Percentiles rank a stretch among this genome's conserved stretches.
These are phyloP conservation scores for Phyllostomus discolor DNA, from an alignment of 2,113 vertebrate species.

Conservation along the genomic window DNA sequence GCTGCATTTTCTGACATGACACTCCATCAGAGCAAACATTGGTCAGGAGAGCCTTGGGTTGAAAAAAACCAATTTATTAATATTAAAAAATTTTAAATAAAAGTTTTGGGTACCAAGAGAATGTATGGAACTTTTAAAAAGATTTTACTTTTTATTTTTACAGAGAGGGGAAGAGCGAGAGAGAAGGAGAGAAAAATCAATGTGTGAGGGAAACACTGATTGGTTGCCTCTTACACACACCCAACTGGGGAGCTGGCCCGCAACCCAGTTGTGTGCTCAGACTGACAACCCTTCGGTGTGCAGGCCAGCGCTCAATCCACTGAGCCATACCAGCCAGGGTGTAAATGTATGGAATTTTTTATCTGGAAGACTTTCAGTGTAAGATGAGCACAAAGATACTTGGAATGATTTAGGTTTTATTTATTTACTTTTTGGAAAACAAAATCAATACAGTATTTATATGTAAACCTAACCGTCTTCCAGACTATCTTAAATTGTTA, in stretches of 20 bases:
- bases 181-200: too few species aligned
- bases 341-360: background rate
- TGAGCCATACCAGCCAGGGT: too few species aligned
- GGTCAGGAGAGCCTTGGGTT: background rate
- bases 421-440: background rate
- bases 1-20: background rate
- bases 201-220: too few species aligned
- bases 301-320: too few species aligned
- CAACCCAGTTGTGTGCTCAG: too few species aligned
- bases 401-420: background rate
- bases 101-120: background rate
- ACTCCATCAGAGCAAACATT: background rate
- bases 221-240: too few species aligned
- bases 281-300: too few species aligned
- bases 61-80: background rate
- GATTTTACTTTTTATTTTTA: too few species aligned
- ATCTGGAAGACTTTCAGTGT: background rate
- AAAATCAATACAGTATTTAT: background rate
- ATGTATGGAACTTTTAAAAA: background rate
- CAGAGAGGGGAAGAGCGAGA: too few species aligned
- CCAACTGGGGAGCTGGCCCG: too few species aligned
- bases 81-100: background rate
- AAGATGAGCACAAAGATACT: background rate
- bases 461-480: background rate
- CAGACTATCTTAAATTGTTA: background rate